phyloP scores from a whole-genome alignment of 2,888 invertebrate genomes.

The Drosophila ustulata region DNA sequence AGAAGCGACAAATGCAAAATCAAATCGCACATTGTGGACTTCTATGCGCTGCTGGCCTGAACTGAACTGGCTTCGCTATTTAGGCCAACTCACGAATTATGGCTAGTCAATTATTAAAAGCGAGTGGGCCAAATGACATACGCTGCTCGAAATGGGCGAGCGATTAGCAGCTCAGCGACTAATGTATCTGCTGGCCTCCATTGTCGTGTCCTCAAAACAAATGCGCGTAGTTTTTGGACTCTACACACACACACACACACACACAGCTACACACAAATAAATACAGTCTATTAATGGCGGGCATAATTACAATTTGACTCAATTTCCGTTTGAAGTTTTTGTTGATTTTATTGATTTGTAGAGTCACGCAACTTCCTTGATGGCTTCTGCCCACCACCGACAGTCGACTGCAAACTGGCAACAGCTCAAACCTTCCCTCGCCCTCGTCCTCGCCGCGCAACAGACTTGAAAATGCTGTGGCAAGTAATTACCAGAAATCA shows the following conservation, averaged over 20 bases:
- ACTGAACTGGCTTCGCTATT: conserved; percentile 8
- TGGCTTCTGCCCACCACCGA: conserved; percentile 11
- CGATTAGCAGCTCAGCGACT: conserved; percentile 30
- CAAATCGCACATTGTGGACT: conserved; percentile 11
- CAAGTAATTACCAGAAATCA: conserved; percentile 61
- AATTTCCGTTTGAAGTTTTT: conserved; percentile 75
- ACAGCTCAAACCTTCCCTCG: not conserved
- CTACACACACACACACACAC: conserved; percentile 10
- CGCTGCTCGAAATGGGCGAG: conserved; percentile 6
- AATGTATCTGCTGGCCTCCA: conserved; percentile 29
- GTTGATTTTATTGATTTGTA: conserved; percentile 80
- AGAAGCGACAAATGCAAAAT: conserved; percentile 38
- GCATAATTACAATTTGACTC: conserved; percentile 77
- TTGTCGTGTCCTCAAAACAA: conserved; percentile 28
- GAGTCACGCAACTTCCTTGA: conserved; percentile 74
- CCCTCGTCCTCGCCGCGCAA: not conserved
- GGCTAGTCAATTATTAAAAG: conserved; percentile 63
- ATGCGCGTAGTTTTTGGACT: conserved; percentile 22
- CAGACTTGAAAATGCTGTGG: conserved; percentile 20
- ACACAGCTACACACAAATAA: conserved; percentile 20
- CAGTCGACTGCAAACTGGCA: not conserved
- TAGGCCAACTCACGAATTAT: conserved; percentile 51
- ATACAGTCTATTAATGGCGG: conserved; percentile 54
- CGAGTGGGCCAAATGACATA: conserved; percentile 40
- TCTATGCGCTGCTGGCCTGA: not conserved